These are phyloP conservation scores for Xerus rutilus DNA, from an alignment of 2,797 vertebrate genomes.

Conservation along the genomic window DNA sequence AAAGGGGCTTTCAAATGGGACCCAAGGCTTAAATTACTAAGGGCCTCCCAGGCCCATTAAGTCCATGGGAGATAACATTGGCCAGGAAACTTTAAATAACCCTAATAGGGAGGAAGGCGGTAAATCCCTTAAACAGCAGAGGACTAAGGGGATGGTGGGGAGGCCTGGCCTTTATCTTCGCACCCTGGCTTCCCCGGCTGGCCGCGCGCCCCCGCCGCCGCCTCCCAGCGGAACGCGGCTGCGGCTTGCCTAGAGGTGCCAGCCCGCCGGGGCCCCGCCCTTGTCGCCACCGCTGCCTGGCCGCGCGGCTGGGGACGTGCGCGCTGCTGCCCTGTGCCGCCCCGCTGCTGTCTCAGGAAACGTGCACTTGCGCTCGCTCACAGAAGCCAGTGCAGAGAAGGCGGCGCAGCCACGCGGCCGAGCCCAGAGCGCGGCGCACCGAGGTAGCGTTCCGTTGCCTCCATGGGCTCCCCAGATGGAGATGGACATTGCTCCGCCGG, in stretches of 20 bases:
- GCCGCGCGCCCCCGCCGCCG: accelerated
- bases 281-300: background rate
- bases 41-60: background rate
- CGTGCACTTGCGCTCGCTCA: background rate
- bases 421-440: conserved; percentile 67
- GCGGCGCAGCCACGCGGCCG: background rate
- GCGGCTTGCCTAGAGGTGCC: accelerated
- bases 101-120: conserved; percentile 22
- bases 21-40: conserved; percentile 42
- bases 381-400: conserved; percentile 16
- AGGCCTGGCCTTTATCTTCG: conserved; percentile 22
- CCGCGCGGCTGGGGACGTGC: accelerated
- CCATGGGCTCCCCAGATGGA: accelerated
- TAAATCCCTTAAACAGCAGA: conserved; percentile 56
- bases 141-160: background rate
- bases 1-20: conserved; percentile 56
- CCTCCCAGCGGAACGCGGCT: accelerated
- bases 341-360: background rate
- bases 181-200: background rate
- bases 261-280: accelerated
- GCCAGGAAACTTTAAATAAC: conserved; percentile 58
- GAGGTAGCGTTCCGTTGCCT: background rate
- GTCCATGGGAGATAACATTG: conserved; percentile 53
- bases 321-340: accelerated
- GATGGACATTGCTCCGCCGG: conserved; percentile 62